A percentile compares a stretch with the other conserved stretches of the same genome.
Conservation (phyloP, 2,888 invertebrate species). For the Acrocyrtus sp. region DNA sequence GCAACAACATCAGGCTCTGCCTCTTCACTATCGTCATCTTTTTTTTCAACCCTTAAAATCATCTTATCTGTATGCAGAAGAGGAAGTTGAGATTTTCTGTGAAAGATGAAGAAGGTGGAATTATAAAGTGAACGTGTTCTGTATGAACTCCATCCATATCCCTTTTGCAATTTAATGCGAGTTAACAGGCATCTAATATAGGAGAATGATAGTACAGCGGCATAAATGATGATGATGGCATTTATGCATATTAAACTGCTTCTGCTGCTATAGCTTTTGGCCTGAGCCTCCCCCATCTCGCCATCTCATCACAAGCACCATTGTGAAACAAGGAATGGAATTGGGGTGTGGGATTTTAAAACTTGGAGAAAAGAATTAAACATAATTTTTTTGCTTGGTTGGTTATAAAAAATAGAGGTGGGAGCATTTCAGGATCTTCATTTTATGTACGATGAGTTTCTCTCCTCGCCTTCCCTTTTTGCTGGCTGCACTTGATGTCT, state of each 20-base stretch:
- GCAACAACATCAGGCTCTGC: neutral
- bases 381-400: slow-evolving; percentile 7
- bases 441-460: too few species aligned
- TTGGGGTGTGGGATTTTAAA: slow-evolving; percentile 40
- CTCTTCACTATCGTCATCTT: slow-evolving; percentile 10
- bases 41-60: neutral
- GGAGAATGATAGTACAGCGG: neutral
- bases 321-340: neutral
- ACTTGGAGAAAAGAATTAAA: slow-evolving; percentile 29
- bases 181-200: neutral
- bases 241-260: neutral
- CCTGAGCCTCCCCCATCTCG: too few species aligned
- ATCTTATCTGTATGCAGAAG: slow-evolving; percentile 29
- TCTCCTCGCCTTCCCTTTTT: neutral
- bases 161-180: neutral
- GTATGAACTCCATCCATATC: neutral
- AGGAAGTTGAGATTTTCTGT: slow-evolving; percentile 29
- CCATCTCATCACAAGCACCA: too few species aligned
- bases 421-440: slow-evolving; percentile 15
- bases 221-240: neutral
- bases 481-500: neutral
- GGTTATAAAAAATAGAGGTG: slow-evolving; percentile 19
- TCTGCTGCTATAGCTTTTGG: neutral
- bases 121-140: neutral
- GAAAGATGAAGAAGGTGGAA: neutral